A percentile compares a stretch with the other conserved stretches of the same genome.
Evolutionary conservation across 2,113 vertebrate genomes (phyloP).

Genomic region (Phoenicopterus ruber): DNA sequence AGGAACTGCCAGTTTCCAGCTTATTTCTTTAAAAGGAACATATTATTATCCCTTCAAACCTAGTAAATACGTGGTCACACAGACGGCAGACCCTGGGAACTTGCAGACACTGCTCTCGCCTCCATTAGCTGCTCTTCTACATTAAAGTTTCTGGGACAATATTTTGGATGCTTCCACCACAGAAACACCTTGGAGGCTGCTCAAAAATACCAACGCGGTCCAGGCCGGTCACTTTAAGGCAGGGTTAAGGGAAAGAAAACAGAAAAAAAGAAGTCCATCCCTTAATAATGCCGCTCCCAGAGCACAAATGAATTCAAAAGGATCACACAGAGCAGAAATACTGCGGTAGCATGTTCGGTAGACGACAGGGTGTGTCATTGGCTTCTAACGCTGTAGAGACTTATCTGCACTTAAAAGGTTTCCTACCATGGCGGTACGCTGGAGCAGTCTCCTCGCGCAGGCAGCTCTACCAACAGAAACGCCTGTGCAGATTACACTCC

Average conservation of each 20-base stretch:
- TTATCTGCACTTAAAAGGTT: not conserved
- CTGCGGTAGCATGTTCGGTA: accelerated
- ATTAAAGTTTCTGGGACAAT: not conserved
- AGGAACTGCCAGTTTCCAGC: not conserved
- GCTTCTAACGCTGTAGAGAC: not conserved
- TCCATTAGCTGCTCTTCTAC: not conserved
- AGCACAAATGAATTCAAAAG: not conserved
- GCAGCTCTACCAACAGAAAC: not conserved
- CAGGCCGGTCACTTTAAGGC: not conserved
- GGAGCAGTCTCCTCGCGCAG: not conserved
- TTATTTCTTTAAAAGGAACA: not conserved
- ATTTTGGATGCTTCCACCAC: not conserved
- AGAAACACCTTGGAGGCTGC: not conserved
- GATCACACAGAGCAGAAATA: not conserved
- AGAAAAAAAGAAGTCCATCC: not conserved
- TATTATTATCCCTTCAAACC: not conserved
- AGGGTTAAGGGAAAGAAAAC: not conserved
- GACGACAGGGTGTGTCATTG: not conserved
- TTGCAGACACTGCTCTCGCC: not conserved
- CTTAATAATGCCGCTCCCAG: not conserved
- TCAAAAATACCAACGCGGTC: not conserved
- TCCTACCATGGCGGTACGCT: not conserved
- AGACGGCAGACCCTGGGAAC: not conserved
- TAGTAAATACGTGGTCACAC: accelerated
- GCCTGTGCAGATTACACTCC: not conserved